Base-by-base conservation (phyloP, 2,888 invertebrate species). In the Cybosia mesomella region DNA sequence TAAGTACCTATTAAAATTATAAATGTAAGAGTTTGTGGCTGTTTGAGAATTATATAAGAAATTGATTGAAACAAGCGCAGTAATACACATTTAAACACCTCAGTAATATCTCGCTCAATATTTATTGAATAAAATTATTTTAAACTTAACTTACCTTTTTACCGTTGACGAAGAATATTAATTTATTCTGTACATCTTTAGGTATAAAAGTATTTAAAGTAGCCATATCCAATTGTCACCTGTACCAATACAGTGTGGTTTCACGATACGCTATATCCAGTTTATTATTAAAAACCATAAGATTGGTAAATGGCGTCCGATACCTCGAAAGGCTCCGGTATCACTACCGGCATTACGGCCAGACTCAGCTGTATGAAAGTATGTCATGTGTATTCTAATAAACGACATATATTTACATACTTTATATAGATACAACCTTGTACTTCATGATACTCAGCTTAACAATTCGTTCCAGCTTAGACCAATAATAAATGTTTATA, bases 111-210 rank as follows among this genome's bases (percentile, higher is more conserved):
- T n/a, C 8, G 49, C 49, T n/a, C 43, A 18, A 43, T 36, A 15
- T 3, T 0, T 39, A n/a, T 9, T 49, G 0, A 49, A n/a, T 49
- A 49, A n/a, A 49, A 43, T 43, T 49, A 43, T 18, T 43, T 49
- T 49, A 43, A 18, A 43, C 43, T n/a, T 15, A 69, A 65, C 88
- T 86, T 90, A 96, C 96, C 95, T 96, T 96, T 78, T 95, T 95
- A 60, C 96, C 96, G 81, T 96, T 96, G 10, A 96, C 96, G 79
- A 94, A 96, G 87, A 96, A 96, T 39, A 96, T 87, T 61, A 96
- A 87, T 0, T 80, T 87, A 5, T 82, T 89, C 75, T 86, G 83
- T 1, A 83, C 88, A 53, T 89, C 82, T 43, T 83, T 74, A 0
- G 91, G 90, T 61, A 92, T 69, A 9, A 89, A 72, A 59, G 72